phyloP scores from a whole-genome alignment of 2,888 invertebrate species.

The Drosophila histrio region DNA sequence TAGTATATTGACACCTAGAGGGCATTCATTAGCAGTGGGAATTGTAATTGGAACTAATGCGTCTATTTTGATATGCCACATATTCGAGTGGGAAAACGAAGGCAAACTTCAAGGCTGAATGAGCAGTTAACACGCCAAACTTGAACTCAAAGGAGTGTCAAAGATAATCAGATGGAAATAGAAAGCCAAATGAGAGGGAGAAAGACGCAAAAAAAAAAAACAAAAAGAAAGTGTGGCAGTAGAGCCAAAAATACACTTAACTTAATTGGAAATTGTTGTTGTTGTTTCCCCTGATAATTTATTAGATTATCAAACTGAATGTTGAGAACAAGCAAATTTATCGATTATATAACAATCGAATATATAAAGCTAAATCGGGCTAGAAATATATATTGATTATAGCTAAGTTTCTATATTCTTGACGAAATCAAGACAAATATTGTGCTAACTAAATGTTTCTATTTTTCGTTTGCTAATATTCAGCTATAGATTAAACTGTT shows the following conservation, averaged over 20 bases:
- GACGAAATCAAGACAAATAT: background rate
- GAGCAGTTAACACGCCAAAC: constrained; percentile 34
- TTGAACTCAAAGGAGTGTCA: constrained; percentile 23
- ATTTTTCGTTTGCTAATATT: too few species aligned
- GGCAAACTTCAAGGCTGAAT: constrained; percentile 43
- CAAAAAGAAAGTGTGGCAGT: background rate
- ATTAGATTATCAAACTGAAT: background rate
- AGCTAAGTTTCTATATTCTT: background rate
- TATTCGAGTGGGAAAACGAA: background rate
- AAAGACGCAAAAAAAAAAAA: background rate
- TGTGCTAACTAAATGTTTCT: background rate
- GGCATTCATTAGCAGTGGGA: constrained; percentile 44
- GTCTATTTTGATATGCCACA: constrained; percentile 28
- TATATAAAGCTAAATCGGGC: background rate
- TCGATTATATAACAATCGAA: background rate
- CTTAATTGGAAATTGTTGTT: constrained; percentile 6
- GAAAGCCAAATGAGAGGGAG: background rate
- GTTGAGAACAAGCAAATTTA: background rate
- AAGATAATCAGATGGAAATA: background rate
- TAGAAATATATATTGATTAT: background rate
- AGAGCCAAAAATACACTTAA: background rate
- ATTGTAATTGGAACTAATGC: constrained; percentile 56
- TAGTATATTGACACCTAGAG: constrained; percentile 47
- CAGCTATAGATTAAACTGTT: too few species aligned
- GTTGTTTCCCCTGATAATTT: background rate